Conservation (phyloP, 2,888 invertebrate species). For the Agrochola litura region DNA sequence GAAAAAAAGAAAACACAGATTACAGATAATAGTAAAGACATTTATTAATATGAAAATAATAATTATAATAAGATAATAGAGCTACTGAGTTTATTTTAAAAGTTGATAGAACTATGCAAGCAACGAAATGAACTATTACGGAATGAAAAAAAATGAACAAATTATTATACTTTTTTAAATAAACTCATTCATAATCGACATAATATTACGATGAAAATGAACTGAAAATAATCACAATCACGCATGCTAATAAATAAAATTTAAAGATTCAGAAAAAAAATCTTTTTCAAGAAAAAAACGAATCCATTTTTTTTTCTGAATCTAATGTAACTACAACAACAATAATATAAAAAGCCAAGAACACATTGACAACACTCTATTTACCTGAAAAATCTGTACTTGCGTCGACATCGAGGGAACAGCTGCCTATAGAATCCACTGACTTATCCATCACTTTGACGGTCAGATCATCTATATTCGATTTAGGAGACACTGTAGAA, state of each 20-base stretch:
- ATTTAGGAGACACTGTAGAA: conserved; percentile 86
- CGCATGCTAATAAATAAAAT: conserved; percentile 26
- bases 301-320: conserved; percentile 34
- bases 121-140: not conserved
- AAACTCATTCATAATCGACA: conserved; percentile 32
- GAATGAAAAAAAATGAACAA: not conserved
- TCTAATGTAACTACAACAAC: conserved; percentile 67
- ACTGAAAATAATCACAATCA: conserved; percentile 51
- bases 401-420: conserved; percentile 96
- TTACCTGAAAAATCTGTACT: conserved; percentile 94
- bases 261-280: conserved; percentile 26
- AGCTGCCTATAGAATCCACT: conserved; percentile 96
- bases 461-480: conserved; percentile 81
- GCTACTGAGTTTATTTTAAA: conserved; percentile 39
- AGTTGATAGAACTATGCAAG: conserved; percentile 2
- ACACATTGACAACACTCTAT: conserved; percentile 72
- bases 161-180: conserved; percentile 18
- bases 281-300: not conserved
- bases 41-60: conserved; percentile 61
- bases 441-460: conserved; percentile 93
- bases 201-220: conserved; percentile 41
- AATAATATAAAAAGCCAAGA: conserved; percentile 65
- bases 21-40: conserved; percentile 54
- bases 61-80: conserved; percentile 22
- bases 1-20: conserved; percentile 67